Evolutionary conservation across 53 echinoderm and acorn worm species (phyloP), one percentile per base, ranked within the genome.

Genomic region (Paelopatides confundens): DNA sequence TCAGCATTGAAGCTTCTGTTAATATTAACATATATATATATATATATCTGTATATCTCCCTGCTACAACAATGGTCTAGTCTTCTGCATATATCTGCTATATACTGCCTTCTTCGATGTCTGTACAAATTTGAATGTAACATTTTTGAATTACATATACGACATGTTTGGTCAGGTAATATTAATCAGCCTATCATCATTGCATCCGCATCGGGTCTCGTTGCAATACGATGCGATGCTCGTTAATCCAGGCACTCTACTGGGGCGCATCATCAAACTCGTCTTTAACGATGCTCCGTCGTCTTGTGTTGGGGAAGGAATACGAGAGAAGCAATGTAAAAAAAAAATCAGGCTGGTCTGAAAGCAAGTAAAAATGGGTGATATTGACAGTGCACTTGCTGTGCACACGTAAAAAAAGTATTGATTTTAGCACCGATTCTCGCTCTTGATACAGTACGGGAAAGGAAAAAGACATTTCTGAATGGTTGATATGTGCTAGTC

Each of bases 101-200:
- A 10, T 12, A 43, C 43, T 43, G 43, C 43, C 43, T 12, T 43
- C 43, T 43, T 43, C 43, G 12, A 43, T 43, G 43, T 43, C 43
- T 43, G 43, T 43, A 43, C 43, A 43, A 3, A 43, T 43, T 43
- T 43, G 43, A 43, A 43, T 43, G 5, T 43, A 43, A n/a, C 43
- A 10, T 8, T 43, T 43, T 9, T 8, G 12, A 43, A 43, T 43
- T 43, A 12, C 43, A 10, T 43, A 12, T 63, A 17, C 31, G 34
- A 68, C 35, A 68, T n/a, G 36, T 68, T 36, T 35, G 36, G 13
- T 68, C 18, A 68, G 68, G 18, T 33, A n/a, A 68, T 68, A 32
- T 68, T 68, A 68, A 68, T 68, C 68, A 68, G 68, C 36, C 68
- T 68, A 33, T 68, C 35, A 15, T 68, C 35, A 68, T n/a, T n/a